These are phyloP conservation scores for Brachyhypopomus occidentalis DNA, from an alignment of 2,113 vertebrate genomes.

Conservation along the genomic window DNA sequence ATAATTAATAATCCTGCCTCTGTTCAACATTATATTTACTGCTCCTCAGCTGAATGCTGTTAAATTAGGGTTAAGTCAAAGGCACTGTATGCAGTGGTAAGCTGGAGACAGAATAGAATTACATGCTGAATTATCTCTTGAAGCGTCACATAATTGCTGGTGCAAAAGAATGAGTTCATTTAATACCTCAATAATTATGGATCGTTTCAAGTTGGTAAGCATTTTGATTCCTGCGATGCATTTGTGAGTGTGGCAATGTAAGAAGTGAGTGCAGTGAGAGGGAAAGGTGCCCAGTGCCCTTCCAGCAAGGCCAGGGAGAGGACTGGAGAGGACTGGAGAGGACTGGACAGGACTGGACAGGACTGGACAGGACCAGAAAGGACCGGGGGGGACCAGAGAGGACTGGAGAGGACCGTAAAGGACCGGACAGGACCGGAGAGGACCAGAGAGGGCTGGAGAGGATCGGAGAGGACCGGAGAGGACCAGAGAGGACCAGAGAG, in stretches of 20 bases:
- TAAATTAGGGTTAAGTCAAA: conserved; percentile 68
- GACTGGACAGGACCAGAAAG: no score
- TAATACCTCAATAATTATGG: conserved; percentile 72
- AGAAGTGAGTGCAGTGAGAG: conserved; percentile 57
- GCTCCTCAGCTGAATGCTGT: conserved; percentile 78
- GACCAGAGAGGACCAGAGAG: no score
- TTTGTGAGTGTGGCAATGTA: conserved; percentile 69
- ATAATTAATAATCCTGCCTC: conserved; percentile 89
- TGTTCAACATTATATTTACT: conserved; percentile 91
- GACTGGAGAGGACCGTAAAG: no score
- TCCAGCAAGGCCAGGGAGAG: conserved; percentile 49
- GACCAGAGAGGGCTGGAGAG: no score
- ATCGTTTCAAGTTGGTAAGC: conserved; percentile 69
- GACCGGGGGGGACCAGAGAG: no score
- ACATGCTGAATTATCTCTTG: conserved; percentile 81
- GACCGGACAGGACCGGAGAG: no score
- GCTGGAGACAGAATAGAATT: conserved; percentile 75
- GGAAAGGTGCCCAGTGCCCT: conserved; percentile 53
- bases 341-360: no score
- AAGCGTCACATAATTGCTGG: conserved; percentile 74
- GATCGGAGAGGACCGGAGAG: no score
- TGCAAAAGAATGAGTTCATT: conserved; percentile 79
- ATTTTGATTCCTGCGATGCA: conserved; percentile 73
- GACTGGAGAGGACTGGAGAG: no score
- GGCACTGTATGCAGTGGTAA: conserved; percentile 60